Percentiles rank a stretch among this genome's conserved stretches.
Evolutionary conservation across 1,140 invertebrate genomes (phyloP).

Genomic region (Zeugodacus cucurbitae): DNA sequence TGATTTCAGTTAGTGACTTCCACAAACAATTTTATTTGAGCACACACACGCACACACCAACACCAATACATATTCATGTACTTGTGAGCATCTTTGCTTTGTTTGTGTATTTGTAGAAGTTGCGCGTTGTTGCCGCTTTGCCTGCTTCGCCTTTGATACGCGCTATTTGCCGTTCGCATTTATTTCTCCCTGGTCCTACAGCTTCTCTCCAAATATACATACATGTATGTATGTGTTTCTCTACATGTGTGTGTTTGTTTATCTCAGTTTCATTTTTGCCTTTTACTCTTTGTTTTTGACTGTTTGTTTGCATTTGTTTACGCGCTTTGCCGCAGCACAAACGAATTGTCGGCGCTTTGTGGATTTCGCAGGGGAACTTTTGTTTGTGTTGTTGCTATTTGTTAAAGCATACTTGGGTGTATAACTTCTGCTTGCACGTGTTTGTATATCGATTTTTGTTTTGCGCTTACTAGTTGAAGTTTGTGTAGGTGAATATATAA

Average conservation of each 20-base stretch:
- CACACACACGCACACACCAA: not conserved
- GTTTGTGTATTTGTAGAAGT: not conserved
- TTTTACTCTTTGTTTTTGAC: not conserved
- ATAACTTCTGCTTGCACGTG: not conserved
- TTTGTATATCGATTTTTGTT: not conserved
- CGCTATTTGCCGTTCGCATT: not conserved
- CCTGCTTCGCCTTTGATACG: not conserved
- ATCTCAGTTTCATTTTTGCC: not conserved
- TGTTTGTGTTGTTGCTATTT: conserved; percentile 15
- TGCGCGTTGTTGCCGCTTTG: not conserved
- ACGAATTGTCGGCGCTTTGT: not conserved
- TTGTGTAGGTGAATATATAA: too few species aligned
- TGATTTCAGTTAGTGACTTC: not conserved
- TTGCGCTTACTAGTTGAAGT: not conserved
- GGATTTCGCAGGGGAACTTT: not conserved
- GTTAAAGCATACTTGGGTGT: not conserved
- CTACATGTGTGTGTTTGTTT: too few species aligned
- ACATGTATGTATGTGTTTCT: not conserved
- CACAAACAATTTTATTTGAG: not conserved
- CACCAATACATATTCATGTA: not conserved
- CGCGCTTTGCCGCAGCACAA: not conserved
- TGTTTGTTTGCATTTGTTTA: not conserved
- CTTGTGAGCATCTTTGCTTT: not conserved
- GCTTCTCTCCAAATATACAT: not conserved
- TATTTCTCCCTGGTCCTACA: not conserved